Conservation (phyloP, 2,888 invertebrate genomes). For the Atherix ibis region DNA sequence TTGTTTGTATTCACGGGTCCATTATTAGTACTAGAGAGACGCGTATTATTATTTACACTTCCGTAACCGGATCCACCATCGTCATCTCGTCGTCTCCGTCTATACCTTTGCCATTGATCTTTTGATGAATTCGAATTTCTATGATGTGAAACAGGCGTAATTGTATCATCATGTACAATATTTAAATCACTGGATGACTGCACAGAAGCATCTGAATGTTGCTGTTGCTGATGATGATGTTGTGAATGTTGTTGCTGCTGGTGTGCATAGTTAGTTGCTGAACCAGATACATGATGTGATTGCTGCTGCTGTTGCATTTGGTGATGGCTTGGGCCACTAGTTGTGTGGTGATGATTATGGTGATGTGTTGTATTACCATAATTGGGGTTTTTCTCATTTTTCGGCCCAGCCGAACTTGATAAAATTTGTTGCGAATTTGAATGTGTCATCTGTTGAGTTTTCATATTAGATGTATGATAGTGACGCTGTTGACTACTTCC, state of each 20-base stretch:
- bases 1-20: slow-evolving; percentile 2
- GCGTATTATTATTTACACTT: slow-evolving; percentile 6
- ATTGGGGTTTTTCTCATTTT: slow-evolving; percentile 17
- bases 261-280: no score
- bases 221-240: slow-evolving; percentile 10
- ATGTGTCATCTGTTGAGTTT: slow-evolving; percentile 16
- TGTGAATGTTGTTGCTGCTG: slow-evolving; percentile 9
- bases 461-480: slow-evolving; percentile 2
- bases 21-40: slow-evolving; percentile 5
- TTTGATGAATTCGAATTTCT: slow-evolving; percentile 17
- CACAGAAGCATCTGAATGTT: slow-evolving; percentile 9
- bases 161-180: slow-evolving; percentile 13
- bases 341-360: slow-evolving; percentile 11
- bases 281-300: no score
- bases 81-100: slow-evolving; percentile 33
- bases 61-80: slow-evolving; percentile 18
- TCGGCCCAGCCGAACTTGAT: slow-evolving; percentile 14
- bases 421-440: slow-evolving; percentile 14
- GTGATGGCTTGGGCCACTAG: slow-evolving; percentile 12
- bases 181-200: slow-evolving; percentile 16
- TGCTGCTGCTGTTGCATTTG: slow-evolving; percentile 16
- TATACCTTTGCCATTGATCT: slow-evolving; percentile 31
- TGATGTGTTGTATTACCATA: slow-evolving; percentile 21
- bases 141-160: slow-evolving; percentile 10
- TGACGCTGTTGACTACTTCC: slow-evolving; percentile 4